A percentile compares a stretch with the other conserved stretches of the same genome.
Evolutionary conservation across 30 jellyfish, hydroid and myxozoan genomes (phyloP).

Genomic region (Cassiopea xamachana): DNA sequence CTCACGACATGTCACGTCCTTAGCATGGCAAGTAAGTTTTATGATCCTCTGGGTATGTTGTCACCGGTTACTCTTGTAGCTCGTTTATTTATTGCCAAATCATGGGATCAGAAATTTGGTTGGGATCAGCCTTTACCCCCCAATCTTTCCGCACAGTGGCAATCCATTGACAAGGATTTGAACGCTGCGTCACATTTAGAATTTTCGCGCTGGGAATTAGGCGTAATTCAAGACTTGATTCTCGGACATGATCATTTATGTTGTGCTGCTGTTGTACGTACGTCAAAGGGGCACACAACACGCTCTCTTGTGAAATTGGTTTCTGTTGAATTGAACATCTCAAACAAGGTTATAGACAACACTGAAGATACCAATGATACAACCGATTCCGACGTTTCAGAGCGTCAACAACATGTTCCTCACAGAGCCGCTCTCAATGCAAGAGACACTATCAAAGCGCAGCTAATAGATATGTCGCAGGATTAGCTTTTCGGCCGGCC

Average conservation of each 20-base stretch:
- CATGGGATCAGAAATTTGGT: constrained; percentile 26
- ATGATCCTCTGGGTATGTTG: constrained; percentile 48
- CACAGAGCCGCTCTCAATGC: background rate
- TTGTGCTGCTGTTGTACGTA: constrained; percentile 28
- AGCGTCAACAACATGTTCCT: background rate
- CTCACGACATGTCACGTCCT: constrained; percentile 17
- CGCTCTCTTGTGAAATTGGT: constrained; percentile 15
- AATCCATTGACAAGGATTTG: constrained; percentile 18
- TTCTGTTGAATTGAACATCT: constrained; percentile 6
- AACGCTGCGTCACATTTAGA: constrained; percentile 7
- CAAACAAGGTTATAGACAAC: background rate
- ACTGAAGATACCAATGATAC: background rate
- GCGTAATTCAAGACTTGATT: constrained; percentile 4
- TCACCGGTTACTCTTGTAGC: constrained; percentile 44
- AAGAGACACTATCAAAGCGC: background rate
- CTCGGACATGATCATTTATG: constrained; percentile 26
- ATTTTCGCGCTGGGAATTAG: constrained; percentile 40
- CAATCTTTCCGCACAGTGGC: background rate
- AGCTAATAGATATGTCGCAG: background rate
- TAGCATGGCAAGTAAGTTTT: constrained; percentile 37
- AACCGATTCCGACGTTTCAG: background rate
- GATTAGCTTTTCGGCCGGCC: background rate
- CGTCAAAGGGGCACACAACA: constrained; percentile 26
- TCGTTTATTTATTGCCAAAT: constrained; percentile 26
- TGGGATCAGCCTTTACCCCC: constrained; percentile 58